Percentiles rank a stretch among this genome's conserved stretches.
These are phyloP conservation scores for Trachelus troglodyta DNA, from an alignment of 2,888 invertebrate species.

Conservation along the genomic window DNA sequence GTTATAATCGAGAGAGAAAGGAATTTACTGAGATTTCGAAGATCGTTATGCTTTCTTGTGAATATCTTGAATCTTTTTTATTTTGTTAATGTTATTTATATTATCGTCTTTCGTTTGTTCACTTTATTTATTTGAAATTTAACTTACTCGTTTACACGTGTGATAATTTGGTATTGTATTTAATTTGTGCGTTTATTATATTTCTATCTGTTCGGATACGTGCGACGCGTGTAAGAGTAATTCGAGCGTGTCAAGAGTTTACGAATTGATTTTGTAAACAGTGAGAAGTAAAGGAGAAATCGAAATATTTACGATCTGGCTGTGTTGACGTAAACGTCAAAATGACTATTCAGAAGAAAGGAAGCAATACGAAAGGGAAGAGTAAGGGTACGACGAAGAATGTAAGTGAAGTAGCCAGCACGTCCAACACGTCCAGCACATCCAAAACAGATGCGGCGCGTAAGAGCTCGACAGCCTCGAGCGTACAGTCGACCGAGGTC, in stretches of 20 bases:
- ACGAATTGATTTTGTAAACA: conserved; percentile 7
- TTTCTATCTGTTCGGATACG: not conserved
- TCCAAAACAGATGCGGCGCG: conserved; percentile 27
- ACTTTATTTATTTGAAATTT: not conserved
- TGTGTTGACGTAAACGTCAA: conserved; percentile 12
- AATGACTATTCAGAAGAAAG: conserved; percentile 45
- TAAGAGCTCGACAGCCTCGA: conserved; percentile 29
- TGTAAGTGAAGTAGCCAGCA: conserved; percentile 26
- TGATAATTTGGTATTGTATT: not conserved
- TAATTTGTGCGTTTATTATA: not conserved
- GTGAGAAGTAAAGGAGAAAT: not conserved
- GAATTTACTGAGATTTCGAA: conserved; percentile 25
- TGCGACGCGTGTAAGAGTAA: not conserved
- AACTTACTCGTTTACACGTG: not conserved
- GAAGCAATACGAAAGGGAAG: conserved; percentile 27
- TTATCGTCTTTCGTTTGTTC: not conserved
- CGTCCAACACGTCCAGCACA: conserved; percentile 21
- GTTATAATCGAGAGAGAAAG: conserved; percentile 22
- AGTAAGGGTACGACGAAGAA: conserved; percentile 24
- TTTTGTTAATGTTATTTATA: not conserved
- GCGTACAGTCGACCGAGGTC: conserved; percentile 37
- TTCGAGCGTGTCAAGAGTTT: not conserved
- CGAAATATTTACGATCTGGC: not conserved
- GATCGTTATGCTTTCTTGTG: not conserved
- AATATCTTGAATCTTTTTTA: not conserved